A percentile compares a stretch with the other conserved stretches of the same genome.
phyloP scores from a whole-genome alignment of 1,140 invertebrate species.

The Eciton burchellii region DNA sequence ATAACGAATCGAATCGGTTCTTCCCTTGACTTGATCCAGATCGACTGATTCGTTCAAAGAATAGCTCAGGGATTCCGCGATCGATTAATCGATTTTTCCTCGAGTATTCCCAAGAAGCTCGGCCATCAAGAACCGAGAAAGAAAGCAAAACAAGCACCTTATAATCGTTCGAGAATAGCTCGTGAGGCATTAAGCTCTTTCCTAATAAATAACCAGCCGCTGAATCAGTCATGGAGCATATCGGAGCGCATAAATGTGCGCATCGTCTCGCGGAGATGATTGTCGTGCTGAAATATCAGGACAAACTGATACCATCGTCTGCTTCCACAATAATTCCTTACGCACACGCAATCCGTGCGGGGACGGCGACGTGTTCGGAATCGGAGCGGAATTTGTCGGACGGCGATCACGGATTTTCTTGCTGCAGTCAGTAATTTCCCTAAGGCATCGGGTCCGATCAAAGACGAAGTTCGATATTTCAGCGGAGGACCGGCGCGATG shows the following conservation, averaged over 20 bases:
- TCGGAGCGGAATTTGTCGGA: conserved; percentile 50
- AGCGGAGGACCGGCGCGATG: conserved; percentile 45
- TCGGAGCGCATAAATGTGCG: too few relatives aligned
- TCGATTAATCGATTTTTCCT: too few relatives aligned
- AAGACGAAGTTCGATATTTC: conserved; percentile 61
- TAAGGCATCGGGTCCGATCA: conserved; percentile 57
- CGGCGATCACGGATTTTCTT: conserved; percentile 61
- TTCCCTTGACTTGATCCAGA: too few relatives aligned
- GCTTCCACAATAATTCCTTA: conserved; percentile 34
- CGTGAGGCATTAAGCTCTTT: not conserved
- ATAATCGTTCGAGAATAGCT: not conserved
- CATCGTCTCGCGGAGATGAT: not conserved
- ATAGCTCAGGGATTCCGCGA: not conserved
- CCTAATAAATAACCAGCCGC: not conserved
- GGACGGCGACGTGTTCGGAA: conserved; percentile 53
- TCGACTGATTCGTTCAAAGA: not conserved
- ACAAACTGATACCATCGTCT: not conserved
- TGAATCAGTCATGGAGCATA: not conserved
- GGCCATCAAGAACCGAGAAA: too few relatives aligned
- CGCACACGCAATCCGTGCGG: conserved; percentile 38
- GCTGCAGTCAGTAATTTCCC: conserved; percentile 59
- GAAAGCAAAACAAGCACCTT: not conserved
- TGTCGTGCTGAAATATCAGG: not conserved
- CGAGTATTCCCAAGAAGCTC: too few relatives aligned
- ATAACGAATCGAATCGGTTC: not conserved